Evolutionary conservation across 2,888 invertebrate species (phyloP).

Genomic region (Lithophane ornitopus): DNA sequence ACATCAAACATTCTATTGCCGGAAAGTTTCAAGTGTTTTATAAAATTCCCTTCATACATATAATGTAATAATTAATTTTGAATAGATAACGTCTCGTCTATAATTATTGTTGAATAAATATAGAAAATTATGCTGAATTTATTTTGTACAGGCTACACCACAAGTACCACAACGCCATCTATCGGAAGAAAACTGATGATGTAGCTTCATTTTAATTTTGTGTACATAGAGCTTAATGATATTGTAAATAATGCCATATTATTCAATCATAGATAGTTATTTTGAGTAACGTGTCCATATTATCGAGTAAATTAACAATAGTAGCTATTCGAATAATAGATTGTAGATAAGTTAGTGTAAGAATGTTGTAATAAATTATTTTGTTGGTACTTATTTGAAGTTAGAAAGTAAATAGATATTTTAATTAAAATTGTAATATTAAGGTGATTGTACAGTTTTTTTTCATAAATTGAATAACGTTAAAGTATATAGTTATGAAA

Average conservation of each 20-base stretch:
- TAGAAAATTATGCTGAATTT: not conserved
- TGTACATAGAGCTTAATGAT: not conserved
- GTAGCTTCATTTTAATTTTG: conserved; percentile 3
- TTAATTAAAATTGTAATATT: conserved; percentile 24
- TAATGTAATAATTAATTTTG: not conserved
- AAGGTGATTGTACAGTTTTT: conserved; percentile 48
- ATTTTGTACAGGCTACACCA: not conserved
- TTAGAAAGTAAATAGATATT: conserved; percentile 33
- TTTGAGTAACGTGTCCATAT: conserved; percentile 56
- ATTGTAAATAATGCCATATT: conserved; percentile 62
- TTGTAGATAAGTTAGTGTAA: conserved; percentile 28
- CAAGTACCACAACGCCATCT: conserved; percentile 43
- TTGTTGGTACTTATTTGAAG: conserved; percentile 48
- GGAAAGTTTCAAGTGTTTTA: not conserved
- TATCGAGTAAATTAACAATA: conserved; percentile 27
- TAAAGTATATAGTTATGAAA: not conserved
- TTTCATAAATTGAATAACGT: not conserved
- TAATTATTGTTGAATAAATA: not conserved
- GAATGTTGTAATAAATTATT: conserved; percentile 60
- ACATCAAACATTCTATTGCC: not conserved
- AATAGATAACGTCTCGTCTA: not conserved
- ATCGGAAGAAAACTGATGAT: conserved; percentile 4
- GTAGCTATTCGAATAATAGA: conserved; percentile 1
- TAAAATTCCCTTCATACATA: not conserved
- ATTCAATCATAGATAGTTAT: conserved; percentile 43